Base-by-base conservation (phyloP, 2,888 invertebrate species). In the Pachydiplax longipennis region DNA sequence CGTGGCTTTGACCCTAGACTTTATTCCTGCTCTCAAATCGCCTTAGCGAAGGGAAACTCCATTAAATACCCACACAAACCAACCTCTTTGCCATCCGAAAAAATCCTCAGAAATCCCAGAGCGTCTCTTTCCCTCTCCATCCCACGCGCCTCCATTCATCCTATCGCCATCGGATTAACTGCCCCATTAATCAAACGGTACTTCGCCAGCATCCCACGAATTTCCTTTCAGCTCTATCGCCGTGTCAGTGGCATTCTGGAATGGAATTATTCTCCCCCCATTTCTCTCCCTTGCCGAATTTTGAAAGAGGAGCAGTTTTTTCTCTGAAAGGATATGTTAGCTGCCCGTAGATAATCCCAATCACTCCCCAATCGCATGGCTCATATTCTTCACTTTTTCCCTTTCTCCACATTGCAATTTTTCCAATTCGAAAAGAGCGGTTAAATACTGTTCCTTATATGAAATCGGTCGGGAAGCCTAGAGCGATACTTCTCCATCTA, bases 101-200 rank as follows among this genome's bases (percentile, higher is more conserved):
- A 73, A 73, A 25, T 65, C 65, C 25, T 65, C 65, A n/a, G 25
- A 73, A 73, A 73, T 73, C 73, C 73, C 61, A 15, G 61, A 61
- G n/a, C n/a, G 25, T 25, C 65, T 65, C 65, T 65, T 25, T 65
- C 25, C 65, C 65, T 4, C 31, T 31, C 73, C 65, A 13, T 6
- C 80, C 80, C 35, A 15, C 80, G 25, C 37, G 18, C 80, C 81
- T 81, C 40, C 40, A 18, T 22, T 22, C 81, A 13, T 83, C 53
- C 83, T 44, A 61, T 87, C 58, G 22, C 4, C 58, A 31, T 53
- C 37, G 61, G 61, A 87, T 87, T 87, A 87, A 65, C 18, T 37
- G 87, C 87, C 87, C 87, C 87, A 87, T 87, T 61, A 61, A 87
- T 87, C 87, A 87, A 87, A 87, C 53, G 87, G 87, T 31, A 48